Percentiles rank a stretch among this genome's conserved stretches.
phyloP scores from a whole-genome alignment of 2,113 vertebrate species.

The Meles meles region DNA sequence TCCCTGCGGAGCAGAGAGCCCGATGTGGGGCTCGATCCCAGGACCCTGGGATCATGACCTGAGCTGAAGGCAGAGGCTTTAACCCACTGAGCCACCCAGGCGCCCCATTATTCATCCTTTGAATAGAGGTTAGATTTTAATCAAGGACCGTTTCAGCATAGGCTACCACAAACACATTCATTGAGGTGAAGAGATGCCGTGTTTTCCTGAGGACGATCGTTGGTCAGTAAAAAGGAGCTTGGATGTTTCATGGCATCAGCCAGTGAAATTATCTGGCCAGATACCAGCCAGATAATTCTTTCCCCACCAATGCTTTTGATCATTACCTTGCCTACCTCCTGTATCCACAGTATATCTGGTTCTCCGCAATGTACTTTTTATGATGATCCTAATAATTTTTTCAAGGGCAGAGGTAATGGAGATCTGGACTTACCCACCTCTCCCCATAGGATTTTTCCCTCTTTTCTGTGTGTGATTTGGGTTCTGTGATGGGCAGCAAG shows the following conservation, averaged over 20 bases:
- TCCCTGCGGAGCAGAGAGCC: too few relatives aligned
- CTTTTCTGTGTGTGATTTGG: neutral
- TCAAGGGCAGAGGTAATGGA: neutral
- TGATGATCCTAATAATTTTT: neutral
- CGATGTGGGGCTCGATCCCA: too few relatives aligned
- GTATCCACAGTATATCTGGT: neutral
- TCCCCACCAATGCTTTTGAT: neutral
- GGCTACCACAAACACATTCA: neutral
- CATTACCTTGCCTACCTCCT: neutral
- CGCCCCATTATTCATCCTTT: neutral
- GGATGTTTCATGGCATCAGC: neutral
- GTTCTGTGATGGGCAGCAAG: neutral
- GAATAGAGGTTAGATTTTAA: neutral
- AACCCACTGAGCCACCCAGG: too few relatives aligned
- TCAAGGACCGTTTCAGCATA: neutral
- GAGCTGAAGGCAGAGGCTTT: too few relatives aligned
- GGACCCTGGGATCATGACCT: too few relatives aligned
- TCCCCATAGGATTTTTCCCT: neutral
- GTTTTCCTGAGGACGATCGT: neutral
- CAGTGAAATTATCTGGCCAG: too few relatives aligned
- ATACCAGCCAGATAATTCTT: neutral
- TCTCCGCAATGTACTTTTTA: neutral
- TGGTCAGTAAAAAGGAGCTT: neutral
- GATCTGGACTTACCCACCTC: neutral
- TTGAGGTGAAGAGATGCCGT: rapidly evolving